Base-by-base conservation (phyloP, 2,113 vertebrate species). In the Neodontobutis hainanensis region DNA sequence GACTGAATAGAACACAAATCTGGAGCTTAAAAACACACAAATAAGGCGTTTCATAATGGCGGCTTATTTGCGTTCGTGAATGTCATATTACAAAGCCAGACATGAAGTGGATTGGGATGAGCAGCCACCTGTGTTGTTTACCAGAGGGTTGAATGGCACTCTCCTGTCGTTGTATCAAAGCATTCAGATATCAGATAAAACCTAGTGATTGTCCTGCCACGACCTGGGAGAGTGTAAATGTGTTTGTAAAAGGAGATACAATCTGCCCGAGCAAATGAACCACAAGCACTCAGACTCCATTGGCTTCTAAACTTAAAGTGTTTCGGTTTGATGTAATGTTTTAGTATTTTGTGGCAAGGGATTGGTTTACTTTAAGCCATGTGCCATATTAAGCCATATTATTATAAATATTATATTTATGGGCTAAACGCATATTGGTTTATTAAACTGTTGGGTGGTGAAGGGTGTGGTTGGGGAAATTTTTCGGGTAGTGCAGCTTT, bases 191-290 rank as follows among this genome's bases (percentile, higher is more conserved):
- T n/a, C 12, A 35, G 52, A 55, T 36, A 55, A 55, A 55, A 32
- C 12, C 52, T 12, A n/a, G 34, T 55, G 52, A 55, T 55, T 55
- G 52, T 55, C 32, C 52, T 36, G 52, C 52, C 52, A 8, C 52
- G 52, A 55, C 52, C 52, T 55, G 52, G 52, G 52, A 55, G 32
- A 6, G 52, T 55, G 34, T 55, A 35, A 14, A 55, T 55, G 52
- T 53, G 51, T 53, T 53, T 53, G 51, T 12, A 35, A 27, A 11
- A 9, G 34, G 27, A 36, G 52, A 55, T 55, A 55, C 52, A 32
- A 55, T 55, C 52, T n/a, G 52, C 34, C 52, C 12, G 32, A 12
- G 34, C 34, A 55, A 55, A 55, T 55, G 32, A 55, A 53, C 36
- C 48, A 50, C 52, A 53, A 34, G 51, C 32, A 11, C 32, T 1